These are phyloP conservation scores for Eulemur mongoz DNA, from an alignment of 2,797 vertebrate genomes.

Conservation along the genomic window DNA sequence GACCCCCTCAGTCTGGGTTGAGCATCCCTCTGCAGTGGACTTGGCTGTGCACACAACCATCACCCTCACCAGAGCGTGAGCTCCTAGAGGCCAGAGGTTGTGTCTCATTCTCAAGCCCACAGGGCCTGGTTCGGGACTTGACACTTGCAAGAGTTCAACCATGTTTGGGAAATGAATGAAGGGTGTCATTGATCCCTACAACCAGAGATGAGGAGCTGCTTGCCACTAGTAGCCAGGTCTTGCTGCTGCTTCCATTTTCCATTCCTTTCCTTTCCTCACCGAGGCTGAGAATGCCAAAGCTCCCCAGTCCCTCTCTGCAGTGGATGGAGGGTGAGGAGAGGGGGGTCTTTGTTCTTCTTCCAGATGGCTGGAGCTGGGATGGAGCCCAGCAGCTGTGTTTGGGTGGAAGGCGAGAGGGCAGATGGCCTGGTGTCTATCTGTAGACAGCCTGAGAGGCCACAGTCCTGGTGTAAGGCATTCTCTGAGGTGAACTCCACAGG, in stretches of 20 bases:
- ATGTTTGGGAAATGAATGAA: neutral
- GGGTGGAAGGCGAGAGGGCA: conserved; percentile 70
- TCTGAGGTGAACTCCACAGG: neutral
- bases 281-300: neutral
- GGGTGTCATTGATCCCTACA: neutral
- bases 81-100: neutral
- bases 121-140: neutral
- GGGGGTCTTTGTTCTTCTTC: conserved; percentile 63
- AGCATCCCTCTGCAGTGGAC: neutral
- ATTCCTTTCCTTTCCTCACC: conserved; percentile 13
- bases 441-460: conserved; percentile 46
- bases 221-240: neutral
- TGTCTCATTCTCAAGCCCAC: neutral
- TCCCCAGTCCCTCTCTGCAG: neutral
- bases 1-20: neutral
- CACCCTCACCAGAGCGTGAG: neutral
- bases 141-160: neutral
- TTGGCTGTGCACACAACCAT: neutral
- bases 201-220: neutral
- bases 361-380: conserved; percentile 72
- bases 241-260: conserved; percentile 30
- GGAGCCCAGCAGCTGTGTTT: conserved; percentile 79
- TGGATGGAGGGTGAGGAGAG: conserved; percentile 29
- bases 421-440: conserved; percentile 68
- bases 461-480: conserved; percentile 30